Base-by-base conservation (phyloP, 37 sponge, comb jelly and placozoan species). In the Ephydatia muelleri region DNA sequence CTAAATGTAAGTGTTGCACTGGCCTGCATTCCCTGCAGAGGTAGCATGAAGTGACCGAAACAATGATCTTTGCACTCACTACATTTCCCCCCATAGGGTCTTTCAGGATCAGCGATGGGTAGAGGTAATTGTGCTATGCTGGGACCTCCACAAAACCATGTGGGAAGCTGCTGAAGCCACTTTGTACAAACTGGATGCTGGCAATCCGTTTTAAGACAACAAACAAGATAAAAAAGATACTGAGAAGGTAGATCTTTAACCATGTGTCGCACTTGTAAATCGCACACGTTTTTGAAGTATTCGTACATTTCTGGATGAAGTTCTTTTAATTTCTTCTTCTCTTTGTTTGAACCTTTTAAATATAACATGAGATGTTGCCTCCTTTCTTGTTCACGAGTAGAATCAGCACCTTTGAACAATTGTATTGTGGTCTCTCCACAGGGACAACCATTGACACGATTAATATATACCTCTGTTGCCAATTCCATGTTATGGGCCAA, bases 391-490 rank as follows among this genome's bases (percentile, higher is more conserved):
- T 76, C 14, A 11, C 64, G 68, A 33, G 11, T 31, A 72, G 80
- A 26, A 29, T 79, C 38, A n/a, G 76, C 75, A 47, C 80, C 87
- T 32, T 71, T 86, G 38, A 80, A 86, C 14, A 79, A 66, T 23
- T 72, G 66, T 36, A 86, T 86, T 21, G 31, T 65, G 23, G 87
- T 79, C 22, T 80, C 75, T 30, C 87, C 80, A 80, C 87, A 86
- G 6, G 73, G 75, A 65, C 74, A 39, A 32, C 26, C 35, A 47
- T 79, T 80, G 28, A 33, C 40, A 3, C 75, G 57, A 9, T 72
- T 29, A 38, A 85, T 77, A 38, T 85, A 85, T 29, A 77, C 49
- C 26, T 85, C 86, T 26, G 49, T 85, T 14, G 84, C 84, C 33
- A 22, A 19, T 13, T 84, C 68, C 35, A 84, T 26, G 67, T 84